Base-by-base conservation (phyloP, 2,888 invertebrate species). In the Hedychridium roseum region DNA sequence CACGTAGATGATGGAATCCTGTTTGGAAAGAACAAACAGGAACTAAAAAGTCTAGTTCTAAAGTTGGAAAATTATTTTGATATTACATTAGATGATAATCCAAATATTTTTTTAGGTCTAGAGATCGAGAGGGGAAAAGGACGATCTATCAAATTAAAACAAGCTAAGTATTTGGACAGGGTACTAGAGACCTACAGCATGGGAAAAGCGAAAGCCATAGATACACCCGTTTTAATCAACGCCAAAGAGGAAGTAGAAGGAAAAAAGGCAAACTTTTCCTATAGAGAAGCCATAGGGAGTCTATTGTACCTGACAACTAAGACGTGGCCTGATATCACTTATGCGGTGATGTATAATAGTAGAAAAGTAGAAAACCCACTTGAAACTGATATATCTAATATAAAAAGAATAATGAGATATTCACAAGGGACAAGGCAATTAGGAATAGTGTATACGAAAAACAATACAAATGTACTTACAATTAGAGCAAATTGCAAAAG, bases 1-100 rank as follows among this genome's bases (percentile, higher is more conserved):
- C 38, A 49, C 11, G 51, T 55, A 3, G 49, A 51, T 12, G 42
- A 55, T 32, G 51, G 55, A 5, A 35, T 55, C 6, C 37, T 44
- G 2, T 27, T 52, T 16, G 44, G 48, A 2, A 37, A 51, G 27
- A 38, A 54, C 20, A 16, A 17, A 14, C 2, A 21, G 14, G 35
- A 48, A 38, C 36, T 47, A 31, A 28, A 43, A 3, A 20, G 20
- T 6, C 6, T 54, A n/a, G 9, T 50, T 7, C 3, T 9, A 12
- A 39, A 42, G 17, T 28, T 55, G 18, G 18, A 9, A 17, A 17
- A 2, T 2, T 7, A 18, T 3, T 36, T 36, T 17, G 9, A 36
- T 3, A 21, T 36, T 9, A 36, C 9, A 9, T n/a, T 36, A 11
- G 9, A 6, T 17, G 14, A 9, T 2, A 3, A 36, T 3, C 4